Conservation (phyloP, 1,140 invertebrate species). For the Nixonia krombeini region DNA sequence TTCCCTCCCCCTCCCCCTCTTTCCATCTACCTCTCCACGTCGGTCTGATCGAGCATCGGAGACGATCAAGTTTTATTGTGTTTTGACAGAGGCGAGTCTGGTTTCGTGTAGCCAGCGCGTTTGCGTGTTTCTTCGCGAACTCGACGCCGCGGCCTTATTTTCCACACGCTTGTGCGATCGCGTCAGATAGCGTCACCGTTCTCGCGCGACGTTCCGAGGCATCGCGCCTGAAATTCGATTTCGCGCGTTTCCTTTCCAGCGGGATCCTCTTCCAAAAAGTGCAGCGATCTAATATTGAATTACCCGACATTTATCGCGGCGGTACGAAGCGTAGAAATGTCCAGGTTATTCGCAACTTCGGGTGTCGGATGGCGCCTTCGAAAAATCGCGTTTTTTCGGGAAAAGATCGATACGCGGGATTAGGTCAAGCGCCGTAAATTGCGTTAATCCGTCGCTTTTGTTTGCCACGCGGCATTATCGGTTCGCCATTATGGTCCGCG, state of each 20-base stretch:
- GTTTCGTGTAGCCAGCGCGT: constrained; percentile 49
- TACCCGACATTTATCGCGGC: too few relatives aligned
- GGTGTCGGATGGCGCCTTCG: too few relatives aligned
- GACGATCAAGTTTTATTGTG: constrained; percentile 61
- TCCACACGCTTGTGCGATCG: constrained; percentile 19
- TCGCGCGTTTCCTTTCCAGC: constrained; percentile 1
- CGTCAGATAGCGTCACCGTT: not conserved
- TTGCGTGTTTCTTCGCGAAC: constrained; percentile 33
- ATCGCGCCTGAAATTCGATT: constrained; percentile 20
- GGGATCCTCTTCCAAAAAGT: not conserved
- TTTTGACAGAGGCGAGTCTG: constrained; percentile 58
- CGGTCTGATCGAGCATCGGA: constrained; percentile 38
- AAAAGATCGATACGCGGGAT: too few relatives aligned
- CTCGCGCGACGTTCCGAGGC: constrained; percentile 13
- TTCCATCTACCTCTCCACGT: not conserved
- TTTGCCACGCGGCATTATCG: constrained; percentile 24
- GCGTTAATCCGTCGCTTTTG: too few relatives aligned
- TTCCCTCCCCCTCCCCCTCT: constrained; percentile 5
- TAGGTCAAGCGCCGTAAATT: too few relatives aligned
- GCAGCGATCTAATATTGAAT: not conserved
- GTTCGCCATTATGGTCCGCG: constrained; percentile 27
- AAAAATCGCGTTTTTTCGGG: too few relatives aligned
- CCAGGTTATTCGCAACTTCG: too few relatives aligned
- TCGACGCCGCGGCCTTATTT: constrained; percentile 11
- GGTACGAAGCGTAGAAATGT: too few relatives aligned